Evolutionary conservation across 2,113 vertebrate genomes (phyloP).

Genomic region (Peromyscus polionotus): DNA sequence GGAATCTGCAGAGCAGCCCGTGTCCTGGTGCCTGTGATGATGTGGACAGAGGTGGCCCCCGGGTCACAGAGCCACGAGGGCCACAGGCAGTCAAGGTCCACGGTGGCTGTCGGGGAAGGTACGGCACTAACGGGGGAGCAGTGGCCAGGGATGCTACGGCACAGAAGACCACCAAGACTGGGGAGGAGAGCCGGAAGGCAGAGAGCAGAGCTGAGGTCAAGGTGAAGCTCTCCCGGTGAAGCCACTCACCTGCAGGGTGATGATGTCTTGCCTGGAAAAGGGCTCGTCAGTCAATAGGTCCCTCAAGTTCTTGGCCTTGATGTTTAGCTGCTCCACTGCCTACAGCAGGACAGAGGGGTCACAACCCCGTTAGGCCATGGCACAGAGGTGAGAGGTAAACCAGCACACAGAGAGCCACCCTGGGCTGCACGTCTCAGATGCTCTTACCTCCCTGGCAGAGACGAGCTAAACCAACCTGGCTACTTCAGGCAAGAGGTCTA

Average conservation of each 20-base stretch:
- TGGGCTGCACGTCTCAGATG: too few species aligned
- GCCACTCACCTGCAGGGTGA: conserved; percentile 93
- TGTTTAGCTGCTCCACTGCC: conserved; percentile 97
- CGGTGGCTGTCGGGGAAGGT: too few species aligned
- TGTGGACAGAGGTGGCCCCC: not conserved
- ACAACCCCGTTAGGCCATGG: not conserved
- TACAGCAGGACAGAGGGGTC: conserved; percentile 61
- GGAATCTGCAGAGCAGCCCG: not conserved
- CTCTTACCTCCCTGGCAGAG: not conserved
- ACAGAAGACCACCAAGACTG: not conserved
- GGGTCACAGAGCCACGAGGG: not conserved
- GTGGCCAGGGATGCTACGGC: not conserved
- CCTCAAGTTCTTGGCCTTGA: conserved; percentile 96
- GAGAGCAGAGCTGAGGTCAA: not conserved
- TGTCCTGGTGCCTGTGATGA: not conserved
- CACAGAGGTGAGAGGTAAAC: too few species aligned
- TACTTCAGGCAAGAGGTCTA: not conserved
- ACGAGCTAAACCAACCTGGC: not conserved
- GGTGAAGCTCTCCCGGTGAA: rapidly evolving
- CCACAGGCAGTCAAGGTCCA: not conserved
- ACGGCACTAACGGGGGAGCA: not conserved
- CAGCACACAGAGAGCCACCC: not conserved
- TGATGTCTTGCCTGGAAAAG: conserved; percentile 95
- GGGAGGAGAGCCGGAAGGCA: not conserved
- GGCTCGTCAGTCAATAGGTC: conserved; percentile 96